Evolutionary conservation across 1,140 invertebrate genomes (phyloP).

Genomic region (Bombus huntii): DNA sequence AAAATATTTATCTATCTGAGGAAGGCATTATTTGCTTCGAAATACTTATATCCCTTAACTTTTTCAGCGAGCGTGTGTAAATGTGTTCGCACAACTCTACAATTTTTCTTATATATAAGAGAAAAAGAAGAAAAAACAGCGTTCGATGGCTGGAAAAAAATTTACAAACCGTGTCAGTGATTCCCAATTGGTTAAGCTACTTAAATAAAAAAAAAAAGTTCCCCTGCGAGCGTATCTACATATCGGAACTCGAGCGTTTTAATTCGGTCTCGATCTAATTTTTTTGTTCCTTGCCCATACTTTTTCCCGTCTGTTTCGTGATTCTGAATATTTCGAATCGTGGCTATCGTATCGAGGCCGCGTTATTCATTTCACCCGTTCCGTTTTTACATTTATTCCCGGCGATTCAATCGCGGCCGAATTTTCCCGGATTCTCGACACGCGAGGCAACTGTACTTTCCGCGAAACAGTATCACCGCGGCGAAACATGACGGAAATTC

Average conservation of each 20-base stretch:
- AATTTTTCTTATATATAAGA: no score
- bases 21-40: no score
- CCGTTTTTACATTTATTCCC: not conserved
- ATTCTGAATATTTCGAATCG: not conserved
- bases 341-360: not conserved
- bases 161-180: not conserved
- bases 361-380: not conserved
- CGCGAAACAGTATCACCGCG: not conserved
- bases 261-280: not conserved
- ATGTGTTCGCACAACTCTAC: no score
- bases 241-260: not conserved
- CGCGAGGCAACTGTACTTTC: no score
- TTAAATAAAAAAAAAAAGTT: not conserved
- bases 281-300: no score
- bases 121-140: not conserved
- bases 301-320: not conserved
- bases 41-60: no score
- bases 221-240: not conserved
- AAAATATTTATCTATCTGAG: no score
- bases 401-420: not conserved
- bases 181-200: not conserved
- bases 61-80: no score
- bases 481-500: not conserved
- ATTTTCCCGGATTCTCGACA: not conserved
- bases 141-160: not conserved